Conservation (phyloP, 2,113 vertebrate species). For the Cyphomyrus plagiostoma region DNA sequence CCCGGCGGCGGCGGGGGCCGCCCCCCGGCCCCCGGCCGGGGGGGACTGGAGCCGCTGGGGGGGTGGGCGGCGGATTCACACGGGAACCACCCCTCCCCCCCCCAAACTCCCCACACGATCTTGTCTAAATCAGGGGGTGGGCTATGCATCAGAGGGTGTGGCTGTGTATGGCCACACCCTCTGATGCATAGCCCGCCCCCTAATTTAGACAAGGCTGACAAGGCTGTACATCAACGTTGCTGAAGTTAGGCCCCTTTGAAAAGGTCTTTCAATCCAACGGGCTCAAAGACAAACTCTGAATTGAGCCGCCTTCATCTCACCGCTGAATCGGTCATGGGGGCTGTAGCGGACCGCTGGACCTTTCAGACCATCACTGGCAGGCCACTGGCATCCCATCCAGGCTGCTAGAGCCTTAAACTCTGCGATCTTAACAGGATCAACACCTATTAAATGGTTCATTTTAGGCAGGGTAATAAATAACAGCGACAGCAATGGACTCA, state of each 20-base stretch:
- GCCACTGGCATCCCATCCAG: neutral
- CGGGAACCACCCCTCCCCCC: neutral
- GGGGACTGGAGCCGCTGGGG: neutral
- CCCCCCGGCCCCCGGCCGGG: too few species aligned
- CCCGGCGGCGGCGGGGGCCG: too few species aligned
- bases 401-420: neutral
- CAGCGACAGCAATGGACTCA: neutral
- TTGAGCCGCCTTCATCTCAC: neutral
- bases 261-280: neutral
- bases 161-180: neutral
- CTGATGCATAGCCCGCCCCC: neutral
- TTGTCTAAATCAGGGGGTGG: neutral
- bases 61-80: neutral
- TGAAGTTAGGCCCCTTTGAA: neutral
- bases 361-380: neutral
- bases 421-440: neutral
- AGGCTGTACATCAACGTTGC: neutral
- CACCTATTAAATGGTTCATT: neutral
- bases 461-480: neutral
- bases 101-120: neutral
- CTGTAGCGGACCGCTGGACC: neutral
- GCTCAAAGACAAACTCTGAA: neutral
- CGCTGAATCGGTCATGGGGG: neutral
- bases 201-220: neutral
- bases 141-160: neutral